phyloP scores from a whole-genome alignment of 2,797 vertebrate genomes.

The Pseudomugil gertrudae region DNA sequence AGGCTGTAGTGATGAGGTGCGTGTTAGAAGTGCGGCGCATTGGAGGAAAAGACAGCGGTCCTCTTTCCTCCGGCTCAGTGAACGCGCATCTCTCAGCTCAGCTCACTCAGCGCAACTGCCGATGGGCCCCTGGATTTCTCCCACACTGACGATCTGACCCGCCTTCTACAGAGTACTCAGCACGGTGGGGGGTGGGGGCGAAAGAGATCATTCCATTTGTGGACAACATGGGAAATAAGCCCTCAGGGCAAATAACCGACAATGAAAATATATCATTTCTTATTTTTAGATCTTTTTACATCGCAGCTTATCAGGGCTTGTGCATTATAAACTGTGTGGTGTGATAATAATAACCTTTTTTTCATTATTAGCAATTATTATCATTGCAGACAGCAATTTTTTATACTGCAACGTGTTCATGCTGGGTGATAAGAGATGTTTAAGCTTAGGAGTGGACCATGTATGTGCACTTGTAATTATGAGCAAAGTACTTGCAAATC shows the following conservation, averaged over 20 bases:
- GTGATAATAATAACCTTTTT: not conserved
- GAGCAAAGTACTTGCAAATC: not conserved
- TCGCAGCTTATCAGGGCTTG: not conserved
- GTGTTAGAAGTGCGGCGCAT: conserved; percentile 60
- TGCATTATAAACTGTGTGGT: not conserved
- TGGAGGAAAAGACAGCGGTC: conserved; percentile 58
- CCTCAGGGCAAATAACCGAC: conserved; percentile 46
- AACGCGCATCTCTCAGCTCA: conserved; percentile 79
- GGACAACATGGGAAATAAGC: conserved; percentile 31
- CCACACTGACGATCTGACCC: conserved; percentile 84
- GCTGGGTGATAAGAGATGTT: not conserved
- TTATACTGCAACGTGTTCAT: not conserved
- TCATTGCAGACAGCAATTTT: too few relatives aligned
- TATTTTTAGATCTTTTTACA: conserved; percentile 16
- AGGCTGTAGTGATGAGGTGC: conserved; percentile 53
- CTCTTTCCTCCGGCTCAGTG: conserved; percentile 60
- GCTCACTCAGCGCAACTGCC: conserved; percentile 81
- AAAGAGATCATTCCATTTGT: conserved; percentile 22
- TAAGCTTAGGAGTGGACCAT: not conserved
- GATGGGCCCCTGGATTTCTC: conserved; percentile 83
- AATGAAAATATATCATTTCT: conserved; percentile 34
- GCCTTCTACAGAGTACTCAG: conserved; percentile 77
- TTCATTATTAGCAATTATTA: too few relatives aligned
- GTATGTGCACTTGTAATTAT: not conserved
- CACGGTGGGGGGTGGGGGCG: conserved; percentile 1